Evolutionary conservation across 2,888 invertebrate genomes (phyloP), one percentile per base, ranked within the genome.

Genomic region (Sinopyrophorus schimmeli): DNA sequence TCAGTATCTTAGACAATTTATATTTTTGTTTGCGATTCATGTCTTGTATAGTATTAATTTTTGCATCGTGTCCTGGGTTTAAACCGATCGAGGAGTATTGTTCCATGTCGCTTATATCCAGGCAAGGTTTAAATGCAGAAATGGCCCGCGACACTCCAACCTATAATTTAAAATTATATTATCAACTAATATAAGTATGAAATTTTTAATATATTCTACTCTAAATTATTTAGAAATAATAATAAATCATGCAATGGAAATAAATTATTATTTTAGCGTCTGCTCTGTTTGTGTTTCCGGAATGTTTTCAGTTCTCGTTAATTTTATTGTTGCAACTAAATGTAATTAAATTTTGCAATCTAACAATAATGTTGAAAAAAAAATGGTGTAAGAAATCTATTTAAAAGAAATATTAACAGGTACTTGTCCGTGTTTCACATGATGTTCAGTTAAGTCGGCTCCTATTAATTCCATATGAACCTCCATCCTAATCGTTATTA

Each of bases 381-480:
- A 5, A 4, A 10, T 18, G 18, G 6, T n/a, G n/a, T 15, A 20
- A 17, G 9, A 18, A 9, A 17, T 3, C 15, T 35, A 24, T 35
- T 24, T 38, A 38, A 10, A 26, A 7, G 20, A 12, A 38, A 32
- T 51, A 39, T 51, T 53, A 54, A 54, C 49, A 53, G 40, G 64
- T 67, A 84, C 85, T 74, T 82, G 77, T 28, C 79, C 77, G 66
- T 92, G 90, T 31, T 86, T 78, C 28, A 93, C 85, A 56, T 82
- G 80, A 69, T 95, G 94, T 66, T 95, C 94, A 2, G 88, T 86
- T 18, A 93, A 76, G 74, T 95, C 94, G 1, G 94, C 93, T 0
- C 94, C 94, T 7, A 94, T 74, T 30, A 92, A 74, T 72, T 95
- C 94, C 37, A 91, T 89, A 61, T 89, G 85, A 0, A 86, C 81